Evolutionary conservation across 2,113 vertebrate species (phyloP).

Genomic region (Oceanites oceanicus): DNA sequence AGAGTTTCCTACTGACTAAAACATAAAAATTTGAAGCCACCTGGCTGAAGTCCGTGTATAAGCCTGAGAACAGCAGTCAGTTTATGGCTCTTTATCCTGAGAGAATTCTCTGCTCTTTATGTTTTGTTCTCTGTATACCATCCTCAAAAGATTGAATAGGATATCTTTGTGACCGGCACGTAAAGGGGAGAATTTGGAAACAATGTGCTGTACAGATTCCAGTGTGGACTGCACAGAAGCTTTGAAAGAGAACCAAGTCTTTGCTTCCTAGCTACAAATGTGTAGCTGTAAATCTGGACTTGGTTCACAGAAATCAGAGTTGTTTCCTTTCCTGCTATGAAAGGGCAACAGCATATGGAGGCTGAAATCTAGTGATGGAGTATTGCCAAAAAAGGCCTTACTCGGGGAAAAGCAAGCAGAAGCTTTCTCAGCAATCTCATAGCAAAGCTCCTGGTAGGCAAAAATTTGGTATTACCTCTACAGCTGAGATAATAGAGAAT

Average conservation of each 20-base stretch:
- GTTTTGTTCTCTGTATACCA: not conserved
- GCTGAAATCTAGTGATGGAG: not conserved
- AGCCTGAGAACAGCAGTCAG: conserved; percentile 9
- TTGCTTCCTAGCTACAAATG: not conserved
- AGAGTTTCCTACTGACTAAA: conserved; percentile 16
- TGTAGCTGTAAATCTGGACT: not conserved
- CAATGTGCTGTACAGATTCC: not conserved
- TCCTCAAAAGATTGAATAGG: not conserved
- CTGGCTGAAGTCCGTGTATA: not conserved
- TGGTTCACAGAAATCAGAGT: not conserved
- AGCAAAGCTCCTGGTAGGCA: not conserved
- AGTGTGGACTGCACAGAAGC: not conserved
- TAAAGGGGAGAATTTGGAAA: not conserved
- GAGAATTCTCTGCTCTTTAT: not conserved
- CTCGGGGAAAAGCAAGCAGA: not conserved
- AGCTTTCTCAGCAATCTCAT: not conserved
- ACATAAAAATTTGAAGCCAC: not conserved
- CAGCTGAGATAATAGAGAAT: not conserved
- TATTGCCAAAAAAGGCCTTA: not conserved
- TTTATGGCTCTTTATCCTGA: conserved; percentile 10
- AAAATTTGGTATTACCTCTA: not conserved
- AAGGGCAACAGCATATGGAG: not conserved
- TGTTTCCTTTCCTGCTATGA: not conserved
- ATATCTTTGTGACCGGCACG: not conserved
- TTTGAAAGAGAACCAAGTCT: not conserved